Conservation (phyloP, 2,797 vertebrate genomes). For the Babyrousa celebensis region DNA sequence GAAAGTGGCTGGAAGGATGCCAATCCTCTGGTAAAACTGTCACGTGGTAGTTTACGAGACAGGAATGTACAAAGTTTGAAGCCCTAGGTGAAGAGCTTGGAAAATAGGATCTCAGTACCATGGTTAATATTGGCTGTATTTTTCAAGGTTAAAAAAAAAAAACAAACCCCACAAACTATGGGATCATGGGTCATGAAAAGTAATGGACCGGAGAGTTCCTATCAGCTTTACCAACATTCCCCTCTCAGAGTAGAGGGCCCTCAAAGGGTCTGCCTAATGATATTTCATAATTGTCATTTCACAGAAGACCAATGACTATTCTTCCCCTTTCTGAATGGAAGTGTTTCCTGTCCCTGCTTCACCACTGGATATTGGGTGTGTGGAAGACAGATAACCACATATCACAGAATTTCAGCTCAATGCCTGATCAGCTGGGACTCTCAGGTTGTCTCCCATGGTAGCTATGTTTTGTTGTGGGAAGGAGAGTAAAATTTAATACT, state of each 20-base stretch:
- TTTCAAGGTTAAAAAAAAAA: background rate
- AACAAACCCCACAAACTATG: background rate
- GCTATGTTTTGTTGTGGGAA: background rate
- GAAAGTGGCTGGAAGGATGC: background rate
- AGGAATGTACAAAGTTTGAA: background rate
- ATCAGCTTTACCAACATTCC: background rate
- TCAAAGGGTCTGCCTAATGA: background rate
- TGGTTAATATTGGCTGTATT: background rate
- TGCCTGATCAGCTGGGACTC: background rate
- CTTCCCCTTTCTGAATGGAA: background rate
- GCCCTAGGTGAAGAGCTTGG: background rate
- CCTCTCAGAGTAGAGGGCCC: background rate
- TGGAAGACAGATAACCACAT: background rate
- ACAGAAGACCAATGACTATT: background rate
- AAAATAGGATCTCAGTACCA: conserved; percentile 29
- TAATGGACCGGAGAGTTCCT: background rate
- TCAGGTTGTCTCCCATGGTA: background rate
- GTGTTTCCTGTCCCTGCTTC: background rate
- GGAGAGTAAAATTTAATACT: conserved; percentile 14
- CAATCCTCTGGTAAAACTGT: background rate
- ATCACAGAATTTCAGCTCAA: background rate
- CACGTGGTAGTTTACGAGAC: conserved; percentile 8
- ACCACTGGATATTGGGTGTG: background rate
- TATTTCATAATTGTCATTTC: background rate
- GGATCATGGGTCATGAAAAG: background rate